Evolutionary conservation across 2,113 vertebrate species (phyloP).

Genomic region (Amphilophus citrinellus): DNA sequence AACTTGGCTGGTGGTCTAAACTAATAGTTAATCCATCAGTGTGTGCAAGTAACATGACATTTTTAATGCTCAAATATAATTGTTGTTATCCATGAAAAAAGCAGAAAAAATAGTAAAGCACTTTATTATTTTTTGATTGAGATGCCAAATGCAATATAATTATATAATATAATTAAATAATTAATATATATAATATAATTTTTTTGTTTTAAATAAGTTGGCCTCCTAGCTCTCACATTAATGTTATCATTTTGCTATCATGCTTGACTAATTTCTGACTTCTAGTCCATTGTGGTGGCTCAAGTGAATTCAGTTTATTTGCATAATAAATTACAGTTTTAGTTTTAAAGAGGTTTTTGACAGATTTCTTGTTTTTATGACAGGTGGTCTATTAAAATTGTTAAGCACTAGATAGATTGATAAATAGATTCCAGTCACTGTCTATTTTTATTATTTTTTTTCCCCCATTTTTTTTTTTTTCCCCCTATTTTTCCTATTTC

Average conservation of each 20-base stretch:
- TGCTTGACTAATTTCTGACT: background rate
- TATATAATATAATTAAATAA: too few species aligned
- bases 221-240: background rate
- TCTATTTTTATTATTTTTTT: background rate
- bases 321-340: too few species aligned
- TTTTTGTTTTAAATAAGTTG: too few species aligned
- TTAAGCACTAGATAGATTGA: too few species aligned
- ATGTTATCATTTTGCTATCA: background rate
- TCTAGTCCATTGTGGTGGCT: background rate
- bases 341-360: too few species aligned
- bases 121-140: background rate
- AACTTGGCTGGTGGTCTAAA: too few species aligned
- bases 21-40: background rate
- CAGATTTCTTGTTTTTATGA: too few species aligned
- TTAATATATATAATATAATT: too few species aligned
- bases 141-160: background rate
- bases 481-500: background rate
- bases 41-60: too few species aligned
- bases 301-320: too few species aligned
- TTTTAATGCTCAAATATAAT: background rate
- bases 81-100: background rate
- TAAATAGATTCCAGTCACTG: too few species aligned
- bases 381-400: too few species aligned
- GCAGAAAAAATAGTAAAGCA: background rate
- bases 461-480: background rate